Evolutionary conservation across 1,140 invertebrate species (phyloP).

Genomic region (Dendroctonus valens): DNA sequence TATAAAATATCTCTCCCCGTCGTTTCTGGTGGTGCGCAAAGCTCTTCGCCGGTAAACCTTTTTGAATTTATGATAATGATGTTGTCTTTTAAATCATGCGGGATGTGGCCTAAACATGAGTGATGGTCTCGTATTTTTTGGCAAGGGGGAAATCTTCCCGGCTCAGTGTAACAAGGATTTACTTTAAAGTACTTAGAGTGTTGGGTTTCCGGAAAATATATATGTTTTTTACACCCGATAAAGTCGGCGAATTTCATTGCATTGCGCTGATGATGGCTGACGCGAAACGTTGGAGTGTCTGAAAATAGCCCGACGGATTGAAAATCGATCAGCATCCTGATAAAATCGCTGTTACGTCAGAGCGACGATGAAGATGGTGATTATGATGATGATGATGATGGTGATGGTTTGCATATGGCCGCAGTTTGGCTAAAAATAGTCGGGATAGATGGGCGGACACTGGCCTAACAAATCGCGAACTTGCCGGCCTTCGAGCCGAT

Average conservation of each 20-base stretch:
- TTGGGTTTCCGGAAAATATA: too few species aligned
- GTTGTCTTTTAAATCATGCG: slow-evolving; percentile 26
- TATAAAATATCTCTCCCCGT: slow-evolving; percentile 18
- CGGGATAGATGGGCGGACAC: slow-evolving; percentile 12
- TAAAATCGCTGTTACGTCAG: too few species aligned
- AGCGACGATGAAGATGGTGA: too few species aligned
- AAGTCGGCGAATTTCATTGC: too few species aligned
- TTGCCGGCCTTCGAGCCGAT: slow-evolving; percentile 5
- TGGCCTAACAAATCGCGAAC: slow-evolving; percentile 5
- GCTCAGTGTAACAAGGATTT: too few species aligned
- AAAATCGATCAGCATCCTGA: too few species aligned
- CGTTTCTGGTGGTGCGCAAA: neutral
- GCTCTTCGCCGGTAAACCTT: slow-evolving; percentile 13
- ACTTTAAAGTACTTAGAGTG: too few species aligned
- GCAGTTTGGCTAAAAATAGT: slow-evolving; percentile 5
- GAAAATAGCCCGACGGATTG: too few species aligned
- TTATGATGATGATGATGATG: too few species aligned
- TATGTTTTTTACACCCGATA: too few species aligned
- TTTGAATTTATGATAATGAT: slow-evolving; percentile 27
- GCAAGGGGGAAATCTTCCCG: neutral
- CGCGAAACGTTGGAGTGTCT: too few species aligned
- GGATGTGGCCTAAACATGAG: slow-evolving; percentile 19
- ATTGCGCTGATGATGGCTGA: too few species aligned
- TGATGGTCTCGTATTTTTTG: slow-evolving; percentile 4
- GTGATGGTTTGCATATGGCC: neutral